phyloP scores from a whole-genome alignment of 2,888 invertebrate genomes.

The Cosmopolites sordidus region DNA sequence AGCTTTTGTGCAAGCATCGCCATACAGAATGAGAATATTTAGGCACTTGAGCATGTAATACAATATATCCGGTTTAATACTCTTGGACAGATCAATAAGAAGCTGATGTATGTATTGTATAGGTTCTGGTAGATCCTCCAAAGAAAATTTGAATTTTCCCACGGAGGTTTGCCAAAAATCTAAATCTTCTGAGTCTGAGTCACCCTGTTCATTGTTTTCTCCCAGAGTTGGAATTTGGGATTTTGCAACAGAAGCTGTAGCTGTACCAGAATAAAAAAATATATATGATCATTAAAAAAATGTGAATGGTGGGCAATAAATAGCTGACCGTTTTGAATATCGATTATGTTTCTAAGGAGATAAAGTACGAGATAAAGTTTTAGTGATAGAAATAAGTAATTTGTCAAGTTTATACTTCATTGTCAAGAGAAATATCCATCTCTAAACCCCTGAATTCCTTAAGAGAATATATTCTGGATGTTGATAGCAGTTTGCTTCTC shows the following conservation, averaged over 20 bases:
- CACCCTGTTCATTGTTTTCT: slow-evolving; percentile 68
- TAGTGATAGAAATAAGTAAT: too few relatives aligned
- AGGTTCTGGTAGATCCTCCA: slow-evolving; percentile 86
- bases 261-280: slow-evolving; percentile 43
- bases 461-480: too few relatives aligned
- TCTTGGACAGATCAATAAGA: slow-evolving; percentile 75
- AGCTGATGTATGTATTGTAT: slow-evolving; percentile 90
- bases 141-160: slow-evolving; percentile 86
- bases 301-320: too few relatives aligned
- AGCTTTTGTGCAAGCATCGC: slow-evolving; percentile 84
- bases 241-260: slow-evolving; percentile 69
- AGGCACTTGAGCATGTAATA: slow-evolving; percentile 90
- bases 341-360: too few relatives aligned
- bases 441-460: too few relatives aligned
- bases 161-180: slow-evolving; percentile 92
- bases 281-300: too few relatives aligned
- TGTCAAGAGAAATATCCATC: too few relatives aligned
- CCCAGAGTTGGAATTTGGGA: slow-evolving; percentile 64
- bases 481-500: too few relatives aligned
- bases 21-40: slow-evolving; percentile 86
- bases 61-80: slow-evolving; percentile 85
- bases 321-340: too few relatives aligned
- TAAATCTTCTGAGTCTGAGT: slow-evolving; percentile 68
- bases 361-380: too few relatives aligned
- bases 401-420: too few relatives aligned